phyloP scores from a whole-genome alignment of 2,113 vertebrate species.

The Varanus salvator region DNA sequence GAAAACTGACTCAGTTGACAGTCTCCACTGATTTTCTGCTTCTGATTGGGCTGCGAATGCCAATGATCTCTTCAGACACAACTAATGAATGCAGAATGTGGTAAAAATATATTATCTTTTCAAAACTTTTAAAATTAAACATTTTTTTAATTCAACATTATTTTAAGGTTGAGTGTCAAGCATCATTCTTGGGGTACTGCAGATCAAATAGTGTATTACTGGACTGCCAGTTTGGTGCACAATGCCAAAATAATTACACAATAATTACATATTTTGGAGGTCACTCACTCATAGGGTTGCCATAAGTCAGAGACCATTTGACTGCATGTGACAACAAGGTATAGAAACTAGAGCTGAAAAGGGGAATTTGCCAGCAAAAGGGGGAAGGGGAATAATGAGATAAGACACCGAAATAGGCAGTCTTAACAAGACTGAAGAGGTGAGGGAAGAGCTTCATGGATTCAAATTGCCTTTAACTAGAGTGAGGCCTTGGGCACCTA shows the following conservation, averaged over 20 bases:
- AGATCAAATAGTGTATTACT: background rate
- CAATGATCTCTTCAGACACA: constrained; percentile 32
- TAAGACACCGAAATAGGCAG: too few species aligned
- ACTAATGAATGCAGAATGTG: background rate
- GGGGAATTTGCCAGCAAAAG: too few species aligned
- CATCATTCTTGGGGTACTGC: background rate
- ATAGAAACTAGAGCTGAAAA: background rate
- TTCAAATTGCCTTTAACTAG: too few species aligned
- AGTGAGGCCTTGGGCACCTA: too few species aligned
- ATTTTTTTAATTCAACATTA: too few species aligned
- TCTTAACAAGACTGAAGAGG: too few species aligned
- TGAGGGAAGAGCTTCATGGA: too few species aligned
- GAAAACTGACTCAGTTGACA: constrained; percentile 68
- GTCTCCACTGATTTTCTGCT: constrained; percentile 68
- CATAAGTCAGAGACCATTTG: too few species aligned
- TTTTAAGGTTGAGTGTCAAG: background rate
- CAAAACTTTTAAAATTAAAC: background rate
- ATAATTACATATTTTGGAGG: too few species aligned
- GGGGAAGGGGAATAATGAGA: too few species aligned
- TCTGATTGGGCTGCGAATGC: constrained; percentile 68
- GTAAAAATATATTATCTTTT: background rate
- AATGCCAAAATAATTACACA: constrained; percentile 19
- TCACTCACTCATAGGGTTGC: too few species aligned
- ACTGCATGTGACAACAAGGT: background rate
- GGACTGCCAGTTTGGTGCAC: background rate